Conservation (phyloP, 2,888 invertebrate species). For the Lamellibrachia columna region DNA sequence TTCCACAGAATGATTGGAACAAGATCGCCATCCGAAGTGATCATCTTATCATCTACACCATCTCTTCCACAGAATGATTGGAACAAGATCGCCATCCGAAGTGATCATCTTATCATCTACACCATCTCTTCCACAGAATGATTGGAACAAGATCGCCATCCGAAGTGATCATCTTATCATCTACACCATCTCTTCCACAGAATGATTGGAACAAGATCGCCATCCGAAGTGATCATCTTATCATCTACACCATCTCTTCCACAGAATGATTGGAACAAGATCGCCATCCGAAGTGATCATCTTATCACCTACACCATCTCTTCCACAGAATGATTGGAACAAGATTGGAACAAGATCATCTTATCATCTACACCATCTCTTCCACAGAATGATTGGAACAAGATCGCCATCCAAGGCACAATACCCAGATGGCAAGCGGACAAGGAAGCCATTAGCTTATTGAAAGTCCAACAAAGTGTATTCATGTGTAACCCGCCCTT, state of each 20-base stretch:
- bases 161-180: neutral
- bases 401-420: too few relatives aligned
- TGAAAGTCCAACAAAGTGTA: too few relatives aligned
- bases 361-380: neutral
- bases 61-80: neutral
- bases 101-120: neutral
- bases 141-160: too few relatives aligned
- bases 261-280: neutral
- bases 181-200: neutral
- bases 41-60: neutral
- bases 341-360: neutral
- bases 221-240: neutral
- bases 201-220: too few relatives aligned
- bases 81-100: too few relatives aligned
- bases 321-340: neutral
- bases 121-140: neutral
- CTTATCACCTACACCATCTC: neutral
- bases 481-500: too few relatives aligned
- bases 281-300: neutral
- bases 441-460: too few relatives aligned
- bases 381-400: neutral
- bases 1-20: neutral
- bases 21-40: neutral
- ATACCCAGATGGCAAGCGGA: too few relatives aligned
- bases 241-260: neutral